Evolutionary conservation across 92 coral and sea anemone species (phyloP).

Genomic region (Desmophyllum pertusum): DNA sequence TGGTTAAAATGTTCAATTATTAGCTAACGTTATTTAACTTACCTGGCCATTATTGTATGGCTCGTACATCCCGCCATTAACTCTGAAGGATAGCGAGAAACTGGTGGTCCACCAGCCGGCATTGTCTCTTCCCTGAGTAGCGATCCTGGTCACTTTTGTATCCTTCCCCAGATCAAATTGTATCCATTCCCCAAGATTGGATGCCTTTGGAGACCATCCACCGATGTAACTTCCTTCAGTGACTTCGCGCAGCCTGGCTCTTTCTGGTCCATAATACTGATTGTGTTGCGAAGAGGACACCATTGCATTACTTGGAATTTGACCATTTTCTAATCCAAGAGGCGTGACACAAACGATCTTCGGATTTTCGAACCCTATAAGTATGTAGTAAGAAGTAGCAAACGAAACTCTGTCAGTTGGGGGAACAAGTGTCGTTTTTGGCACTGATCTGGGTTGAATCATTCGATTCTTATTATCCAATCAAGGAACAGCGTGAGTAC

Average conservation of each 20-base stretch:
- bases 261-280: slow-evolving; percentile 30
- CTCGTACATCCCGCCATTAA: slow-evolving; percentile 18
- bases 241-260: slow-evolving; percentile 25
- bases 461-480: too few relatives aligned
- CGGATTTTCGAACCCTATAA: slow-evolving; percentile 24
- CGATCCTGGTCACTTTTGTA: slow-evolving; percentile 30
- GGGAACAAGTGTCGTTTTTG: too few relatives aligned
- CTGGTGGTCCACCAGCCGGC: slow-evolving; percentile 38
- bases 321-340: slow-evolving; percentile 32
- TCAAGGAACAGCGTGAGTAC: too few relatives aligned
- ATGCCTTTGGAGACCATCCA: slow-evolving; percentile 27
- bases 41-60: slow-evolving; percentile 19
- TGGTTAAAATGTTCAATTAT: too few relatives aligned
- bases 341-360: not conserved
- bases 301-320: slow-evolving; percentile 19
- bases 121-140: slow-evolving; percentile 38
- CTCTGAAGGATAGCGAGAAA: not conserved
- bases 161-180: slow-evolving; percentile 18
- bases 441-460: too few relatives aligned
- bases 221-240: slow-evolving; percentile 12
- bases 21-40: too few relatives aligned
- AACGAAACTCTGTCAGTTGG: too few relatives aligned
- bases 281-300: slow-evolving; percentile 24
- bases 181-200: slow-evolving; percentile 22
- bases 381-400: too few relatives aligned